Evolutionary conservation across 2,797 vertebrate species (phyloP).

Genomic region (Melanotaenia boesemani): DNA sequence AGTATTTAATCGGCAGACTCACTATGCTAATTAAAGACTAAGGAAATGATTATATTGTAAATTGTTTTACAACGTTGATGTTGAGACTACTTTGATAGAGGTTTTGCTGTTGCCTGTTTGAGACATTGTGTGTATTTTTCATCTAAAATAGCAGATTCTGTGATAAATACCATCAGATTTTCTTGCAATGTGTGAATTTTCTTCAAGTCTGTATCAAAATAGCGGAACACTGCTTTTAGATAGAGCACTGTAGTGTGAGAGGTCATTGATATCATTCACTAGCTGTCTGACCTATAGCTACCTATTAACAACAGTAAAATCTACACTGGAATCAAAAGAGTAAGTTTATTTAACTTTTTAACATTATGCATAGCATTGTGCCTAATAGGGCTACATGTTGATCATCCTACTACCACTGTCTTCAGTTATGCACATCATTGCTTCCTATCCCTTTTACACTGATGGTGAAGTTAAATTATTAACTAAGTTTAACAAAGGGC

Average conservation of each 20-base stretch:
- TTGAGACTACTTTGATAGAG: no score
- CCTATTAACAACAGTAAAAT: neutral
- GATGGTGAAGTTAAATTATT: neutral
- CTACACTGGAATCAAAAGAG: neutral
- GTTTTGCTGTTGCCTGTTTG: neutral
- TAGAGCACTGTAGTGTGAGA: neutral
- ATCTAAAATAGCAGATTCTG: neutral
- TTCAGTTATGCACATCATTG: neutral
- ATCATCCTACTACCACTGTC: neutral
- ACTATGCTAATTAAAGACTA: no score
- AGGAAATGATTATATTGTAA: no score
- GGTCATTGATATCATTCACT: neutral
- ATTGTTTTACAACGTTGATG: neutral
- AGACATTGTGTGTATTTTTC: neutral
- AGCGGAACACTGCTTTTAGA: neutral
- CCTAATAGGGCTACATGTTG: neutral
- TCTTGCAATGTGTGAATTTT: neutral
- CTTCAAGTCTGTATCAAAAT: neutral
- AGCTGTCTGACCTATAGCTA: neutral
- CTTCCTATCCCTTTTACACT: neutral
- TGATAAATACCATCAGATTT: neutral
- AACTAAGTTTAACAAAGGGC: slow-evolving; percentile 9
- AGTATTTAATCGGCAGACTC: no score
- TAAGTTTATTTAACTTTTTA: neutral
- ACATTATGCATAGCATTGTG: no score